These are phyloP conservation scores for Mellivora capensis DNA, from an alignment of 2,113 vertebrate genomes.

Conservation along the genomic window DNA sequence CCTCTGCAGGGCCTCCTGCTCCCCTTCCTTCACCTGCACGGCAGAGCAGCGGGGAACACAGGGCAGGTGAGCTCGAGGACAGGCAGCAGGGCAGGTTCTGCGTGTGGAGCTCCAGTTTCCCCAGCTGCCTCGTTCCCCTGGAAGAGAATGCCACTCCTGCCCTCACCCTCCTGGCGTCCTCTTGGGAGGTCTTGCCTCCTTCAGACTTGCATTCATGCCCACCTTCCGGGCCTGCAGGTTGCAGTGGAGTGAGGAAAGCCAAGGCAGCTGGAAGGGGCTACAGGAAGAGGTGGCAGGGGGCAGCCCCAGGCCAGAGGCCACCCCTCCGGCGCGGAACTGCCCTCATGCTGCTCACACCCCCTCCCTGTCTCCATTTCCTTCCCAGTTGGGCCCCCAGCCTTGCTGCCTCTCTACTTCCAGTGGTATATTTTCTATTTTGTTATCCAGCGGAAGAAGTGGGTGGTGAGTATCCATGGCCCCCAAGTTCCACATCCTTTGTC, in stretches of 20 bases:
- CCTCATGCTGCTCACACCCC: neutral
- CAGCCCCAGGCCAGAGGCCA: neutral
- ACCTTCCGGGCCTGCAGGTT: neutral
- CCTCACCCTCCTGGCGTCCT: neutral
- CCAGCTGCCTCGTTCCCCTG: neutral
- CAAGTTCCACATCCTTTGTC: neutral
- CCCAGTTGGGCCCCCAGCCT: conserved; percentile 87
- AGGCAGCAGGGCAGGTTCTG: neutral
- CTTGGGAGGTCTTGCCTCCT: neutral
- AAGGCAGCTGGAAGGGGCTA: neutral
- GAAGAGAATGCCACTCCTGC: neutral
- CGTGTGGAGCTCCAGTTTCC: neutral
- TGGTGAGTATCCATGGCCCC: conserved; percentile 76
- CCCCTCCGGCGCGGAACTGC: neutral
- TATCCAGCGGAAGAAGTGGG: conserved; percentile 84
- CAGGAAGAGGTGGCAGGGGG: neutral
- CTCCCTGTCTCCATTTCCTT: neutral
- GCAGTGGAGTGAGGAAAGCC: fast-evolving
- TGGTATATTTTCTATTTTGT: conserved; percentile 89
- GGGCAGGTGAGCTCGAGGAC: neutral
- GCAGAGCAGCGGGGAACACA: neutral
- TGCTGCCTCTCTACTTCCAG: conserved; percentile 87
- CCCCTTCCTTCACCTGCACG: neutral
- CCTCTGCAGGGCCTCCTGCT: neutral
- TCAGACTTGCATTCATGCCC: neutral